Evolutionary conservation across 1,140 invertebrate genomes (phyloP), one percentile per base, ranked within the genome.

Genomic region (Ditylenchus dipsaci): DNA sequence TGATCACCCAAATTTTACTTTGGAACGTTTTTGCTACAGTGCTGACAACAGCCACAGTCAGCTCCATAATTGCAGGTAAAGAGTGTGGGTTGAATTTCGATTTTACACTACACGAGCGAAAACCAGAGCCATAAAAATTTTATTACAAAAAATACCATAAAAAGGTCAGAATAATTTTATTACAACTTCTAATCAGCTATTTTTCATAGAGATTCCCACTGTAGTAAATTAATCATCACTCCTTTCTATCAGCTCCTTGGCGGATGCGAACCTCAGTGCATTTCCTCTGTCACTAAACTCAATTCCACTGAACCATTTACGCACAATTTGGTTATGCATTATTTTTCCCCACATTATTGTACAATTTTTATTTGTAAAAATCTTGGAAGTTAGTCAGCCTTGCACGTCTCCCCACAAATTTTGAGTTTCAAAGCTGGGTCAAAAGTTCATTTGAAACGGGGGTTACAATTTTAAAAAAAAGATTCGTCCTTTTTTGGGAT

Each of bases 181-280:
- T 30, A 23, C 17, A 13, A 19, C 1, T 63, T 29, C n/a, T 13
- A 29, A 42, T 3, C 19, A 49, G 67, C 21, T 72, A 23, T 45
- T 33, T 47, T 68, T 71, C 21, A 38, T n/a, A 45, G 59, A 61
- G 59, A 33, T 45, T 30, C 59, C 59, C 59, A 61, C 29, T 38
- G 38, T 29, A 30, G 29, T 57, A 26, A 57, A 57, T 21, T 61
- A 33, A 33, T 45, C 19, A 61, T 21, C 29, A 23, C 59, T 61
- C 29, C 42, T 23, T 45, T 45, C n/a, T 29, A 45, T 19, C n/a
- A 8, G 49, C 3, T 53, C 15, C 3, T 15, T 21, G n/a, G 49
- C 49, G 3, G 15, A 53, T 53, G 1, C 23, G 49, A 53, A 53
- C 49, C 3, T 21, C 3, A 5, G 23, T 53, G n/a, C 8, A 5